Evolutionary conservation across 1,140 invertebrate species (phyloP), one percentile per base, ranked within the genome.

Genomic region (Bombyx mandarina): DNA sequence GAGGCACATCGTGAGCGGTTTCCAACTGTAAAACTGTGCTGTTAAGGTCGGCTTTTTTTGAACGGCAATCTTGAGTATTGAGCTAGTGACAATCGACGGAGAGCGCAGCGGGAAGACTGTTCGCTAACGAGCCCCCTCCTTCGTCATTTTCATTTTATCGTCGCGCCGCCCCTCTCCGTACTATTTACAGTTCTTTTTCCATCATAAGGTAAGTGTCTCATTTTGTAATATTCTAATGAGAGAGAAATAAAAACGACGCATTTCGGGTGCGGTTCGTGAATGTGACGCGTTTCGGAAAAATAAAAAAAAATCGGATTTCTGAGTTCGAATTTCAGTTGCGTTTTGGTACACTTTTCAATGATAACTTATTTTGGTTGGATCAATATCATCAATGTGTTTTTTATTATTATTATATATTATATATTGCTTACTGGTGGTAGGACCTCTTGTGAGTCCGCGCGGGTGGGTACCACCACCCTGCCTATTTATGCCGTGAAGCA

Each of bases 121-220:
- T 66, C 65, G 61, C 77, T 82, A 80, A 82, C 79, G 79, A 82
- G 77, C 57, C 72, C 63, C 69, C 70, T 67, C 46, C 47, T 68
- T 56, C 68, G 69, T 73, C 76, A 77, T 80, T 82, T 79, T 79
- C 77, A 79, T 80, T 82, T 82, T 77, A 82, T 80, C 70, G 70
- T 58, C 71, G 60, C 56, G 58, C 61, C 65, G 54, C 63, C 62
- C 67, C 53, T 54, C 57, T 63, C 46, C 58, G 65, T 64, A 67
- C 65, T 75, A 71, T 65, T 70, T 68, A 69, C 65, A 67, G 61
- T 69, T 71, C 68, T 74, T 69, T 65, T 66, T 49, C 64, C 57
- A 57, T 62, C 63, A 61, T 63, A 60, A 62, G 62, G 60, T 61
- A 65, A 58, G 59, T 61, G 58, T 63, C 61, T 65, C 65, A 69